Conservation (phyloP, 1,140 invertebrate genomes). For the Drosophila funebris region DNA sequence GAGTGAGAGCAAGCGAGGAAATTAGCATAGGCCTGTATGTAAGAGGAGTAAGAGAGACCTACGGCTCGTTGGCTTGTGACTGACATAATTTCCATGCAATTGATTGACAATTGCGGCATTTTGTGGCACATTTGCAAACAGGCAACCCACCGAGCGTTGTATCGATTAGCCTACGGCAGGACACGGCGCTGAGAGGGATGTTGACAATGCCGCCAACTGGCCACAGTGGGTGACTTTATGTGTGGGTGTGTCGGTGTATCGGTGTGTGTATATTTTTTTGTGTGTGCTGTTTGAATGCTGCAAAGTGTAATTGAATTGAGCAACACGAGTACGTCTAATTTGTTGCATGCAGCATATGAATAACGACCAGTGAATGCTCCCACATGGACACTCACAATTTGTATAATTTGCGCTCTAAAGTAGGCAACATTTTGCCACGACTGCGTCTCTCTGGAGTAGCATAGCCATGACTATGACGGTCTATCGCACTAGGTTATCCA, state of each 20-base stretch:
- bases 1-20: not conserved
- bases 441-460: not conserved
- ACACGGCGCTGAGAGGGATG: slow-evolving; percentile 47
- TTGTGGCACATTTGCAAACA: slow-evolving; percentile 76
- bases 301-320: slow-evolving; percentile 59
- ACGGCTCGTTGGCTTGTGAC: slow-evolving; percentile 8
- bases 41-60: no score
- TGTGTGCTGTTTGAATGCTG: not conserved
- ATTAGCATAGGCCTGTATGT: not conserved
- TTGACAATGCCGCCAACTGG: slow-evolving; percentile 11
- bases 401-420: slow-evolving; percentile 54
- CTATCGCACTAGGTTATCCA: not conserved
- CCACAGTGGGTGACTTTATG: slow-evolving; percentile 4
- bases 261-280: not conserved
- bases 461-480: not conserved
- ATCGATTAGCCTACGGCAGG: slow-evolving; percentile 72
- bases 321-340: slow-evolving; percentile 17
- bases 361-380: slow-evolving; percentile 1
- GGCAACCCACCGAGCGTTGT: slow-evolving; percentile 57
- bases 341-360: slow-evolving; percentile 23
- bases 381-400: slow-evolving; percentile 45
- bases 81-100: slow-evolving; percentile 79
- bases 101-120: slow-evolving; percentile 81
- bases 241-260: not conserved
- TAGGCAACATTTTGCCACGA: slow-evolving; percentile 39